phyloP scores from a whole-genome alignment of 2,797 vertebrate species.

The Lacerta bilineata region DNA sequence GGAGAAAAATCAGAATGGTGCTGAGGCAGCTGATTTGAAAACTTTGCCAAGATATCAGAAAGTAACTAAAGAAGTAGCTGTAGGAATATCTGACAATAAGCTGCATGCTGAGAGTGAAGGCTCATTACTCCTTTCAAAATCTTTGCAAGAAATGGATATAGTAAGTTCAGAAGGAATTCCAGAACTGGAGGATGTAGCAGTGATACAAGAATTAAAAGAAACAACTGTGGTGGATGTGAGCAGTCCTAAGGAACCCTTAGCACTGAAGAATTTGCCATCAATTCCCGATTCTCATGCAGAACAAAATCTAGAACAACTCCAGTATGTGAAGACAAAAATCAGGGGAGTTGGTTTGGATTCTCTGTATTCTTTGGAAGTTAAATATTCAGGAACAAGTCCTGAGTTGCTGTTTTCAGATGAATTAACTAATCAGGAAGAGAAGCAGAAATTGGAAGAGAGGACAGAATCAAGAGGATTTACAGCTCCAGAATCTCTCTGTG shows the following conservation, averaged over 20 bases:
- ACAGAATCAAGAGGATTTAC: slow-evolving; percentile 6
- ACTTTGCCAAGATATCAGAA: neutral
- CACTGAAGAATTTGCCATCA: neutral
- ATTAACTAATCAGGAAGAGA: slow-evolving; percentile 8
- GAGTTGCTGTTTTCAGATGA: slow-evolving; percentile 9
- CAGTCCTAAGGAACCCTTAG: neutral
- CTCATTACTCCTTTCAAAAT: slow-evolving; percentile 7
- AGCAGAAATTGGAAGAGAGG: slow-evolving; percentile 13
- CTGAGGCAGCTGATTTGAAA: neutral
- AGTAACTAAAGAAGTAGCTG: neutral
- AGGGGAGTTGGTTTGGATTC: neutral
- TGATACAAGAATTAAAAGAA: slow-evolving; percentile 22
- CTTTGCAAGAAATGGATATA: neutral
- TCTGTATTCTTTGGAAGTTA: neutral
- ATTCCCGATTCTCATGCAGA: slow-evolving; percentile 4
- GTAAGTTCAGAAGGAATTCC: slow-evolving; percentile 9
- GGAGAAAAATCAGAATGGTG: neutral
- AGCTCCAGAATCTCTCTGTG: neutral
- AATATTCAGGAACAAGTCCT: neutral
- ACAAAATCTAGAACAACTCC: neutral
- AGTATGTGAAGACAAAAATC: neutral
- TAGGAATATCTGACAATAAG: neutral
- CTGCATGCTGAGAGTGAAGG: neutral
- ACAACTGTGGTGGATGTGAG: neutral
- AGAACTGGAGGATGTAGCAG: neutral